Conservation (phyloP, 2,113 vertebrate genomes). For the Symphodus melops region DNA sequence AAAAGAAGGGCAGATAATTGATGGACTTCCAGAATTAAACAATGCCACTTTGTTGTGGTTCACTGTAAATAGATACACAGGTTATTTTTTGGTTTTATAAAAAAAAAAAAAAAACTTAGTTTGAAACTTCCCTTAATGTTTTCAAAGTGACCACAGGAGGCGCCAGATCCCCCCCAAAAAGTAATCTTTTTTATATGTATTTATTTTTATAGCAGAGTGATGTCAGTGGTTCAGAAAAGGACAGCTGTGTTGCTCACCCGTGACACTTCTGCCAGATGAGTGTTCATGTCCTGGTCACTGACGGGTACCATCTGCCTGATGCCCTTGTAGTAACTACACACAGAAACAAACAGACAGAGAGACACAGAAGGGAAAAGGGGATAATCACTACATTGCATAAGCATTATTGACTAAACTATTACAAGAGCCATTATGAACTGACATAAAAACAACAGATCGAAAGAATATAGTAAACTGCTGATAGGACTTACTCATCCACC, state of each 20-base stretch:
- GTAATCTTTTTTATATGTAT: constrained; percentile 9
- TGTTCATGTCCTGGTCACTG: constrained; percentile 99
- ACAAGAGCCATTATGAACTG: constrained; percentile 16
- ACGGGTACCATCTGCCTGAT: constrained; percentile 96
- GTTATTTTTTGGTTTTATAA: not conserved
- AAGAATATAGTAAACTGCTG: not conserved
- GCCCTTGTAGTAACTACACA: constrained; percentile 93
- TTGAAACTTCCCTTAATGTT: not conserved
- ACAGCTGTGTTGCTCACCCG: constrained; percentile 86
- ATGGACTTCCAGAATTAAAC: not conserved
- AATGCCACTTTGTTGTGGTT: not conserved
- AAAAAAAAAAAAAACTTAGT: no score
- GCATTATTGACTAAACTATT: constrained; percentile 5
- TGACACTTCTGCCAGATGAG: constrained; percentile 97
- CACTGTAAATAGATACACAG: not conserved
- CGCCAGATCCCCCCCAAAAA: not conserved
- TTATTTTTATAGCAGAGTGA: constrained; percentile 30
- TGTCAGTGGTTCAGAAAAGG: constrained; percentile 24
- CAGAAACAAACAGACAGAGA: constrained; percentile 24
- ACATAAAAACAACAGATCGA: constrained; percentile 5
- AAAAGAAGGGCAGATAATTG: not conserved
- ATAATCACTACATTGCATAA: constrained; percentile 12
- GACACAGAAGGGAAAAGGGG: constrained; percentile 15
- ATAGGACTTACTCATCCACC: constrained; percentile 95
- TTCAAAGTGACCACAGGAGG: not conserved